These are phyloP conservation scores for Halotydeus destructor DNA, from an alignment of 1,140 invertebrate species.

Conservation along the genomic window DNA sequence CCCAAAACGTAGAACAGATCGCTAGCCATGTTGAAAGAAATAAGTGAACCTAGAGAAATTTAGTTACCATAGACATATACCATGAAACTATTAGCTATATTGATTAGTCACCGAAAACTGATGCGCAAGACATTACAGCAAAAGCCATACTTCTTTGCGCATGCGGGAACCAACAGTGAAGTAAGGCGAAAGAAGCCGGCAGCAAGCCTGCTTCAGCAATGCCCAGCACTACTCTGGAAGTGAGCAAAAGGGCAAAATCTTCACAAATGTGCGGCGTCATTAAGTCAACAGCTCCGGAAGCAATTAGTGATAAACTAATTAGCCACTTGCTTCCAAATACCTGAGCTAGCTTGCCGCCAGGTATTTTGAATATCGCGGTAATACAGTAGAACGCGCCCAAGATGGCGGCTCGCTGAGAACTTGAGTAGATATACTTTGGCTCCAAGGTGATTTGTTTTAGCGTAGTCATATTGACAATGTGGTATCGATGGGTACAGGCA, in stretches of 20 bases:
- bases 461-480: no score
- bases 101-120: no score
- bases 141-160: conserved; percentile 12
- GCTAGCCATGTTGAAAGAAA: no score
- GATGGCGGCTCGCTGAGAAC: conserved; percentile 38
- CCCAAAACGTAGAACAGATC: no score
- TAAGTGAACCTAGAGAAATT: no score
- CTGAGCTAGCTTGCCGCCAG: conserved; percentile 54
- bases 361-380: conserved; percentile 57
- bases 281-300: conserved; percentile 8
- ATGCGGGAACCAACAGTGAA: conserved; percentile 18
- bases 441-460: no score
- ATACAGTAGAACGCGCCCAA: conserved; percentile 67
- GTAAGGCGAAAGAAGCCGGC: conserved; percentile 23
- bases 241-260: conserved; percentile 7
- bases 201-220: conserved; percentile 19
- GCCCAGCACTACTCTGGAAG: conserved; percentile 10
- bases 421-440: no score
- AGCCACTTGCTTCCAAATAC: conserved; percentile 44
- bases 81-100: no score
- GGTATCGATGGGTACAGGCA: no score
- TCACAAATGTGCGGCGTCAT: conserved; percentile 12
- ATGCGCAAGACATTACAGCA: no score
- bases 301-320: conserved; percentile 28
- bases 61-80: no score